These are phyloP conservation scores for Heliangelus exortis DNA, from an alignment of 2,797 vertebrate genomes.

Conservation along the genomic window DNA sequence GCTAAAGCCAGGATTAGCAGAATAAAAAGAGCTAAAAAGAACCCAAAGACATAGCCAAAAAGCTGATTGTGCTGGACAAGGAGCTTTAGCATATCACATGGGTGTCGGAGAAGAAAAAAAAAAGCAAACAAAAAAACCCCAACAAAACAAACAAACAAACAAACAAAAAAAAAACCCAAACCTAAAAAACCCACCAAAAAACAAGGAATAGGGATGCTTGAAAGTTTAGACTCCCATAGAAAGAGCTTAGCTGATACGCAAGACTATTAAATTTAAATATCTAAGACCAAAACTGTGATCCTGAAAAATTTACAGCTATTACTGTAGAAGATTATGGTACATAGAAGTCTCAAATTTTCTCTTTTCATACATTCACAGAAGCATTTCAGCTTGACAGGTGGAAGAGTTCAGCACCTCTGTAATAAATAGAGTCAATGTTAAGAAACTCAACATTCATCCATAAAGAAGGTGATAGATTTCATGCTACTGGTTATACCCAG, in stretches of 20 bases:
- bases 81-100: not conserved
- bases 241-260: not conserved
- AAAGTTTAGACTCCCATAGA: not conserved
- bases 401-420: not conserved
- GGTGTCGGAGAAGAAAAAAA: not conserved
- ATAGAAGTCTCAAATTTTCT: not conserved
- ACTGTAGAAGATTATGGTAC: not conserved
- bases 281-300: not conserved
- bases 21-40: not conserved
- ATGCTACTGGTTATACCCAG: not conserved
- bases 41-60: not conserved
- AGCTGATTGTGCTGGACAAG: not conserved
- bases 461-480: not conserved
- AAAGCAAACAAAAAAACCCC: not conserved
- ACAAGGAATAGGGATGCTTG: not conserved
- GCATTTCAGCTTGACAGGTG: not conserved
- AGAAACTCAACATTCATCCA: not conserved
- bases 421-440: not conserved
- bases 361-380: not conserved
- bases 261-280: not conserved
- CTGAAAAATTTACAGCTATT: not conserved
- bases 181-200: too few species aligned
- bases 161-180: too few species aligned
- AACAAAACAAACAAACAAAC: too few species aligned
- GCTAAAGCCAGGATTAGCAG: not conserved